These are phyloP conservation scores for Portevinia maculata DNA, from an alignment of 2,888 invertebrate genomes.

Conservation along the genomic window DNA sequence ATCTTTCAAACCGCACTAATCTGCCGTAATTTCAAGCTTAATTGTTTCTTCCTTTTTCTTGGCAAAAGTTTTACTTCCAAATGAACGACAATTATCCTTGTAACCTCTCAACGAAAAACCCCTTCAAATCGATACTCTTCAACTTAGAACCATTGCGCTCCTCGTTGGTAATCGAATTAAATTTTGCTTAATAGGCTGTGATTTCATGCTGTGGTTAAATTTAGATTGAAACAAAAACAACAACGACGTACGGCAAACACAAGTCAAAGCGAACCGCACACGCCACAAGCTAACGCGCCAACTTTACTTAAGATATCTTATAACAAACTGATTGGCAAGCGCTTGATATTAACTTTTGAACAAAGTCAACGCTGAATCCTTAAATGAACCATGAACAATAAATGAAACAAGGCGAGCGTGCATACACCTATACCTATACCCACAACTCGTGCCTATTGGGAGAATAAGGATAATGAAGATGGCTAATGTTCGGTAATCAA, in stretches of 20 bases:
- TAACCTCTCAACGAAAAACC: neutral
- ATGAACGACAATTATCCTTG: neutral
- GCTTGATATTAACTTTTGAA: conserved; percentile 65
- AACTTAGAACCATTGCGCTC: neutral
- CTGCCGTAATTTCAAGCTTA: no score
- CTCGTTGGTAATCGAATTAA: conserved; percentile 47
- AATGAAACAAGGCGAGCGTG: conserved; percentile 16
- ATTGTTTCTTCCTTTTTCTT: neutral
- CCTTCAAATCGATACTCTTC: conserved; percentile 33
- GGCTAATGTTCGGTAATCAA: conserved; percentile 68
- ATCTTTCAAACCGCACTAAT: no score
- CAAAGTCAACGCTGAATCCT: conserved; percentile 43
- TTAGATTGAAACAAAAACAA: conserved; percentile 4
- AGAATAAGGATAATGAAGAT: conserved; percentile 65
- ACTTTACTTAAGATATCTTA: conserved; percentile 54
- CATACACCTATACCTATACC: neutral
- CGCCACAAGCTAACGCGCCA: conserved; percentile 56
- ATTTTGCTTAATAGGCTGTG: conserved; percentile 66
- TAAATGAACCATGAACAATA: conserved; percentile 72
- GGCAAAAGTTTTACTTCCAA: neutral
- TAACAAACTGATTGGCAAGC: conserved; percentile 54
- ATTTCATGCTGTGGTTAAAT: conserved; percentile 65
- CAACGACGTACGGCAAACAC: neutral
- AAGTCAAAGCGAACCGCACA: conserved; percentile 46
- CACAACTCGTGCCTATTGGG: conserved; percentile 28